Evolutionary conservation across 2,797 vertebrate genomes (phyloP), one percentile per base, ranked within the genome.

Genomic region (Spatula clypeata): DNA sequence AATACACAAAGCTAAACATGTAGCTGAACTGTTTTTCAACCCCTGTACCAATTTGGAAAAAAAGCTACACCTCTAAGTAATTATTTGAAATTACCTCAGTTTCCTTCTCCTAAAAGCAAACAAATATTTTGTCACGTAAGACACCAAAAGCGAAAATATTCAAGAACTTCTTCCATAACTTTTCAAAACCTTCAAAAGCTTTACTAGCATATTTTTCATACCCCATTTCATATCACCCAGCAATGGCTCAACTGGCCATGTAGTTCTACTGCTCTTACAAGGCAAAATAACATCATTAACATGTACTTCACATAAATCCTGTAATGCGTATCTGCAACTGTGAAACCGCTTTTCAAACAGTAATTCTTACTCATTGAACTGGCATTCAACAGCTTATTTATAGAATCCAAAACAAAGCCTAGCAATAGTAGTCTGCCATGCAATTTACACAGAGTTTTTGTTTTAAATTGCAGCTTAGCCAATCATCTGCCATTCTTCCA

Each of bases 311-410:
- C 24, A 19, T 31, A 27, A 70, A 64, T 38, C 57, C 75, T 70
- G 40, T n/a, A 86, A 53, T 53, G 64, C 17, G 0, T 40, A 81
- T 66, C 88, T 73, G 76, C 77, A 86, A 87, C 77, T 47, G 70
- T 24, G 51, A 79, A 96, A 79, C 66, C 79, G 71, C 51, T 93
- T 75, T 84, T 79, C 71, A 53, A 92, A 82, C 79, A 87, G 67
- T 58, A 85, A 74, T 83, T 67, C 84, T 91, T 95, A 91, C 86
- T 95, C 93, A 95, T 29, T 69, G 47, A 95, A 84, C 4, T 89
- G 88, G 92, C 79, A 92, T 80, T 87, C 92, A 72, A 36, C 72
- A 74, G 67, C 77, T 91, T 93, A 96, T 96, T 96, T 95, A 96
- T 87, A 96, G 93, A 64, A 65, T 82, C 64, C 75, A 65, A 84